Conservation (phyloP, 2,888 invertebrate species). For the Campaea margaritaria region DNA sequence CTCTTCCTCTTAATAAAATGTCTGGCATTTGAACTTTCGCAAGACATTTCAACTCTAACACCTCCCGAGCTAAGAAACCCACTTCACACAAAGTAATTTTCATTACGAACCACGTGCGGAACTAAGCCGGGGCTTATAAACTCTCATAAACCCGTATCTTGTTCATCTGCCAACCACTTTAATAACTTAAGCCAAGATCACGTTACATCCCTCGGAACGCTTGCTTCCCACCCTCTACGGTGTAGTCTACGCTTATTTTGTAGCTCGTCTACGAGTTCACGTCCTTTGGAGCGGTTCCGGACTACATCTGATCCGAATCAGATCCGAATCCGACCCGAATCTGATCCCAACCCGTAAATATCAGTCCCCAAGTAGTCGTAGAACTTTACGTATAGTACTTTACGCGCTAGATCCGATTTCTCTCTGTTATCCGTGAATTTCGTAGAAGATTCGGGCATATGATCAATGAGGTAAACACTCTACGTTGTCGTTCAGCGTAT, state of each 20-base stretch:
- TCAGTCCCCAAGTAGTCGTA: too few relatives aligned
- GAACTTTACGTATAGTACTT: too few relatives aligned
- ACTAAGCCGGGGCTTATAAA: conserved; percentile 5
- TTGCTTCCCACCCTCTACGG: not conserved
- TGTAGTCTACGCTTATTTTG: not conserved
- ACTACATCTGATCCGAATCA: too few relatives aligned
- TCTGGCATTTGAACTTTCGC: not conserved
- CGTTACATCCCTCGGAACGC: not conserved
- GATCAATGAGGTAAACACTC: too few relatives aligned
- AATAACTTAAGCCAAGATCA: conserved; percentile 9
- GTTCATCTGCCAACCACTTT: conserved; percentile 7
- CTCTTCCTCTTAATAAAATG: not conserved
- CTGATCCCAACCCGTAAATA: too few relatives aligned
- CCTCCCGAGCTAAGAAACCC: conserved; percentile 1
- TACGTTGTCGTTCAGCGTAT: too few relatives aligned
- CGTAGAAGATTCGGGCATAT: too few relatives aligned
- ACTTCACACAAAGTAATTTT: conserved; percentile 11
- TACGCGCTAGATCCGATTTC: too few relatives aligned
- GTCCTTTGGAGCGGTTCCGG: too few relatives aligned
- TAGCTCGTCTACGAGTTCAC: conserved; percentile 14
- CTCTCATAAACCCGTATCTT: conserved; percentile 6
- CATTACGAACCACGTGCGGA: conserved; percentile 4
- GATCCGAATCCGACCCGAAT: too few relatives aligned
- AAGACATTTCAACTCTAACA: not conserved
- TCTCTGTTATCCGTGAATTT: too few relatives aligned